Evolutionary conservation across 2,797 vertebrate genomes (phyloP).

Genomic region (Psittacula echo): DNA sequence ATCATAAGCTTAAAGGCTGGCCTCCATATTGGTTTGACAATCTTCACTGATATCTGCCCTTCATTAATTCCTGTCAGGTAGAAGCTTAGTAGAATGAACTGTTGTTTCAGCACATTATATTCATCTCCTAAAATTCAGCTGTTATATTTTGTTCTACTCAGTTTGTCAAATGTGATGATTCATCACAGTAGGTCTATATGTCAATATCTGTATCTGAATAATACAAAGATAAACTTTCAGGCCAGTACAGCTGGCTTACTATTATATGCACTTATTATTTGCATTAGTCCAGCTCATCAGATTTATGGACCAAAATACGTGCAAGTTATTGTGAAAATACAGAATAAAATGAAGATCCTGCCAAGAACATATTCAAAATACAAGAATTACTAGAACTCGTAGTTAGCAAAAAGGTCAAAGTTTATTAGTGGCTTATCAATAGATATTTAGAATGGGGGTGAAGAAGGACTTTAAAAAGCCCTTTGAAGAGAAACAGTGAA

Average conservation of each 20-base stretch:
- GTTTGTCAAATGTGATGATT: constrained; percentile 40
- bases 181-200: constrained; percentile 17
- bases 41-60: not conserved
- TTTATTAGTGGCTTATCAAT: not conserved
- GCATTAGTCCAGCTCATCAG: not conserved
- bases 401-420: not conserved
- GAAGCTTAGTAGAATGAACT: not conserved
- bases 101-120: constrained; percentile 3
- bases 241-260: not conserved
- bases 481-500: not conserved
- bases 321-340: not conserved
- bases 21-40: not conserved
- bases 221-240: constrained; percentile 33
- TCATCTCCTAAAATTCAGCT: not conserved
- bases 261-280: not conserved
- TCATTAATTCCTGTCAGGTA: constrained; percentile 17
- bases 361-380: not conserved
- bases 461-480: not conserved
- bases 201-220: constrained; percentile 37
- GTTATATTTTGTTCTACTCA: constrained; percentile 16
- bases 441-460: not conserved
- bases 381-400: not conserved
- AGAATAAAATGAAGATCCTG: not conserved
- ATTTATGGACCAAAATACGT: constrained; percentile 13
- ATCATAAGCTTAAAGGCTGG: not conserved